Evolutionary conservation across 2,113 vertebrate species (phyloP), one percentile per base, ranked within the genome.

Genomic region (Cyanoramphus novaezelandiae): DNA sequence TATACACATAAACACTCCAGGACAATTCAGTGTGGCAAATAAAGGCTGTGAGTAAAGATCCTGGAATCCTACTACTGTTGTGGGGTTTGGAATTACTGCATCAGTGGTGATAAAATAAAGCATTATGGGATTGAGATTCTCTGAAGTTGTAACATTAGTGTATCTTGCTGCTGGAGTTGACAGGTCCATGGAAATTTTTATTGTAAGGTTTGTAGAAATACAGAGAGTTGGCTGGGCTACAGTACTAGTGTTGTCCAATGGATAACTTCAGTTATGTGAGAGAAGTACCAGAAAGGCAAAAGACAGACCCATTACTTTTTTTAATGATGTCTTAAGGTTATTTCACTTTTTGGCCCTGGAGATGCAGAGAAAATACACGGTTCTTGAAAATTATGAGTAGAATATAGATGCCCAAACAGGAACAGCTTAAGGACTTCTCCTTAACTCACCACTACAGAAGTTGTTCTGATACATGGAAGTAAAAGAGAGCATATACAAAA

Each of bases 371-470:
- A 83, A 18, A 27, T 11, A 8, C 4, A 72, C 11, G 77, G 9
- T n/a, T 65, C 49, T 86, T 52, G 29, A 3, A 23, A 74, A 10
- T 20, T 20, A 25, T 31, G 23, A 63, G 7, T 7, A 60, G 20
- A 49, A 68, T 4, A 39, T 9, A 86, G 57, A 47, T n/a, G 39
- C 13, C 21, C 14, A 69, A 69, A 63, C 33, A 50, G 47, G 13
- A 89, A 31, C 11, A 35, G 17, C 7, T 53, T 69, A 75, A 55
- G 33, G 17, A 67, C 16, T 70, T 52, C 7, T 65, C 27, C 50
- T 47, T 57, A 57, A 16, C 27, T 85, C 0, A 0, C 20, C 33
- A 4, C 20, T 68, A 9, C 2, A 2, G 18, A 71, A 75, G 24
- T 19, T 72, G 13, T 49, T 57, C 25, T 50, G 35, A 47, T 60